Base-by-base conservation (phyloP, 2,113 vertebrate genomes). In the Steatornis caripensis region DNA sequence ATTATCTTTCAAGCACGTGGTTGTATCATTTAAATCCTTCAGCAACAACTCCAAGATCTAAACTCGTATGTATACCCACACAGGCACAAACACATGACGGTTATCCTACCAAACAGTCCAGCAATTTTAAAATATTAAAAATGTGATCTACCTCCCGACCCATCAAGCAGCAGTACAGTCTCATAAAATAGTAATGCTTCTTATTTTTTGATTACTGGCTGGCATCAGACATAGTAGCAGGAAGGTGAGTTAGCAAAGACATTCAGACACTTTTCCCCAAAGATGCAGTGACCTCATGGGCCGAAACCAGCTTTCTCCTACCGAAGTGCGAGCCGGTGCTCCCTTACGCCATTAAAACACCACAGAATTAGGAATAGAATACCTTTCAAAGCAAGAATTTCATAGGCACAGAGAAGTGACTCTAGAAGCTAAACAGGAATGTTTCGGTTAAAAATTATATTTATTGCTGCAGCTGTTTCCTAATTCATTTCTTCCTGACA, bases 151-250 rank as follows among this genome's bases (percentile, higher is more conserved):
- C 61, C 45, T 93, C 15, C 51, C 87, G 61, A 93, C 45, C 21
- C 62, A 90, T 76, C 89, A 93, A 81, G 71, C 79, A 89, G 91
- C 58, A 95, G 76, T 57, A 75, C 37, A 82, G n/a, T 43, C 90
- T 96, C 91, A 95, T 97, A 61, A 96, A 96, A 96, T 87, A 89
- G n/a, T 95, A 92, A 95, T 94, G 70, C 27, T 61, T 84, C 74
- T 69, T 68, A 72, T 46, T 96, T 95, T 95, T 82, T 91, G 34
- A 77, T 94, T 93, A 85, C 54, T 87, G 84, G 65, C 78, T 87
- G 91, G 84, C 81, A 95, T 79, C 84, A 87, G 36, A 83, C 85
- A 93, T 5, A 93, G 93, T 58, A 90, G 80, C 64, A 87, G 82
- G n/a, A 87, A 85, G 78, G 87, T 87, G 62, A 96, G 54, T 65